Conservation (phyloP, 2,888 invertebrate genomes). For the Cantharis flavilabris region DNA sequence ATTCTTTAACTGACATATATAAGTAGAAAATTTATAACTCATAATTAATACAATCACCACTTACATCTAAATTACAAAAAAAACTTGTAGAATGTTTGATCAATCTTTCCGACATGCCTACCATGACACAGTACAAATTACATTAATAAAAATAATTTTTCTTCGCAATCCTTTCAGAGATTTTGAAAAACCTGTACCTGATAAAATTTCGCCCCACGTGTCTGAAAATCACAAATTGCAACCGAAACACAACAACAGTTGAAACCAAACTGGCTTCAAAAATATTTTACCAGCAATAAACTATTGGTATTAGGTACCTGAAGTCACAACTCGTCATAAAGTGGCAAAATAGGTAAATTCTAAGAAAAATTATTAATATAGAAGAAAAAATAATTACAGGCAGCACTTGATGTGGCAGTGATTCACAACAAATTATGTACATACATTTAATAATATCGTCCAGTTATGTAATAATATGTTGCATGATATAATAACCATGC, state of each 20-base stretch:
- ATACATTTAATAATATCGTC: background rate
- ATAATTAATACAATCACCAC: conserved; percentile 4
- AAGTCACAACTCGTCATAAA: background rate
- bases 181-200: background rate
- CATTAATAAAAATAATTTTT: background rate
- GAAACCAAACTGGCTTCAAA: background rate
- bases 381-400: background rate
- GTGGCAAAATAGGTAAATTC: background rate
- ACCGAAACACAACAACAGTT: background rate
- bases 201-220: background rate
- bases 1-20: background rate
- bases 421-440: background rate
- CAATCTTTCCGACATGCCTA: background rate
- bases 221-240: background rate
- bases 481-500: background rate
- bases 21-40: background rate
- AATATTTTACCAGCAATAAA: background rate
- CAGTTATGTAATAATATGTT: background rate
- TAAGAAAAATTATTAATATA: background rate
- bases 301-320: background rate
- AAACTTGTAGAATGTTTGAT: conserved; percentile 2
- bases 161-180: background rate
- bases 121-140: background rate
- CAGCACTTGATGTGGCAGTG: background rate
- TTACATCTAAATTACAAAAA: background rate